Base-by-base conservation (phyloP, 2,888 invertebrate species). In the Ormyrus pomaceus region DNA sequence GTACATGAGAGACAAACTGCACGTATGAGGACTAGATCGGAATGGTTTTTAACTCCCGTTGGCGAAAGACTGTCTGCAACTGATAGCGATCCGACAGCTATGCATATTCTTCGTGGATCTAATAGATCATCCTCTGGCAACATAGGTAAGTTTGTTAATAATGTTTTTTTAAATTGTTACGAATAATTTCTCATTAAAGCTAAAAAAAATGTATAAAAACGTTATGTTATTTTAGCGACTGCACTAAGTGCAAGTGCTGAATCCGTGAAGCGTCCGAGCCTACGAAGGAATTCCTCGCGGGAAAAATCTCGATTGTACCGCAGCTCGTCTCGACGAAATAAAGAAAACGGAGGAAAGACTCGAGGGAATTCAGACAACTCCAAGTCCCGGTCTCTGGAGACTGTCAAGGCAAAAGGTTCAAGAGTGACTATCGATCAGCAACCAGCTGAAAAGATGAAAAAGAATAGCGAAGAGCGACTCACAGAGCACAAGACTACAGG, bases 1-100 rank as follows among this genome's bases (percentile, higher is more conserved):
- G 98, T 98, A 87, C 97, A 98, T 93, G 97, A 98, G 92, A 94
- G 98, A 90, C 99, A 99, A 93, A 96, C 98, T 84, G 97, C 97
- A 90, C 94, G 99, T 86, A 98, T 99, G 97, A 95, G 97, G 91
- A 98, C 98, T 85, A 95, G 99, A 86, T 98, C 98, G 81, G 98
- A 99, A 92, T 99, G 99, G 99, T 99, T 98, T 93, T 94, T 97
- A 91, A 95, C 95, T 87, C 95, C 95, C 79, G 93, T 93, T 84
- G 93, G 93, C 11, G 92, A 92, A 82, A 82, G 92, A 91, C 84
- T 92, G 90, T 85, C 92, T 87, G 85, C 91, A 66, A 88, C 91
- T 71, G 92, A 92, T 82, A 91, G 91, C 82, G 92, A 92, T 85
- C 91, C 91, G 46, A 88, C 90, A 59, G 89, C 91, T 73, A 89